Base-by-base conservation (phyloP, 2,888 invertebrate species). In the Microdon myrmicae region DNA sequence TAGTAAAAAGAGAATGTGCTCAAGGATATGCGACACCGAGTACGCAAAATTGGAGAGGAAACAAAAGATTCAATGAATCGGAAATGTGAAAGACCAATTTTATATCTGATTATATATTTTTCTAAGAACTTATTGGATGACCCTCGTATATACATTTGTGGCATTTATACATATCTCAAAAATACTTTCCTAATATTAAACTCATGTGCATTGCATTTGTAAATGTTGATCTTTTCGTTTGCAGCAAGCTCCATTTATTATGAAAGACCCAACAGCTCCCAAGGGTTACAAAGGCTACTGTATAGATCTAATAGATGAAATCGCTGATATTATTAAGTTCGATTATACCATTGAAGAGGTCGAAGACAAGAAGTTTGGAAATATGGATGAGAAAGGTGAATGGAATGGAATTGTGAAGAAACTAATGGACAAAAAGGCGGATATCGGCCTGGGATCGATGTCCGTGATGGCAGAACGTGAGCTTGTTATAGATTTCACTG, bases 391-490 rank as follows among this genome's bases (percentile, higher is more conserved):
- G 26, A 87, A 90, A 53, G 88, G 88, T 1, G 88, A 89, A 69
- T 94, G 94, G 94, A 89, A 90, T 75, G 91, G 91, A 1, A 86
- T 94, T 79, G 88, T 94, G 13, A 87, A 86, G 73, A 92, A 90
- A 73, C 80, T 93, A 13, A 86, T 90, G 47, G 90, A 91, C 71
- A 90, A 93, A 83, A 85, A 87, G 71, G 97, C 96, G 0, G 97
- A 98, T 75, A 95, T 98, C 68, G 96, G 93, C 0, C 79, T 98
- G 5, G 94, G 94, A 1, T 92, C 96, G 0, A 84, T 98, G 75
- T 94, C 96, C 0, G 96, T 98, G 0, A 97, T 96, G 94, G 96
- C 97, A 0, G 97, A 97, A 71, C 82, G 98, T 23, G 96, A 96
- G 80, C 94, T 93, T 73, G 95, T 96, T 0, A 94, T 98, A 1